A percentile compares a stretch with the other conserved stretches of the same genome.
These are phyloP conservation scores for Ardeotis arabs DNA, from an alignment of 2,113 vertebrate genomes.

Conservation along the genomic window DNA sequence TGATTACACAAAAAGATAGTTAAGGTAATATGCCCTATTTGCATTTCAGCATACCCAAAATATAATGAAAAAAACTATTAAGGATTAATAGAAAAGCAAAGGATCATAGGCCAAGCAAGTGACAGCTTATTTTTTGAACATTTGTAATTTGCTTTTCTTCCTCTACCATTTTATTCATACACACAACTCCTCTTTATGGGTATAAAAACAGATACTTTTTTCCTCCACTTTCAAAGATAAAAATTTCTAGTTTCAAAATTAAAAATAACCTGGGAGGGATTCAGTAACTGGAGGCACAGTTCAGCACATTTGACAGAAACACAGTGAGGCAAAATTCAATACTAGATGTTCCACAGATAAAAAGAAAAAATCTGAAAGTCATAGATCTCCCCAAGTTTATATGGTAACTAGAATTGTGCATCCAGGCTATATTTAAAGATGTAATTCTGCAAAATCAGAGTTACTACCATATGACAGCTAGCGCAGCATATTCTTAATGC, in stretches of 20 bases:
- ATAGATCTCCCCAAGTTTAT: neutral
- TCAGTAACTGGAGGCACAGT: neutral
- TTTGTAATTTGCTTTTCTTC: neutral
- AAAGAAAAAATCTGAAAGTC: neutral
- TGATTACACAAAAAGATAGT: neutral
- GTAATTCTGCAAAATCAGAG: neutral
- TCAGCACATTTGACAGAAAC: neutral
- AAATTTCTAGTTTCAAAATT: neutral
- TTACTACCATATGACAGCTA: neutral
- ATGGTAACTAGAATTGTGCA: neutral
- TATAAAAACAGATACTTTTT: neutral
- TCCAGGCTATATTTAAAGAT: neutral
- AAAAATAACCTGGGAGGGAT: neutral
- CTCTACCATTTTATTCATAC: neutral
- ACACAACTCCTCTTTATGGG: neutral
- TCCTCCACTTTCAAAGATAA: neutral
- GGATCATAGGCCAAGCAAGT: neutral
- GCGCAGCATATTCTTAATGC: neutral
- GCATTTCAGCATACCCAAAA: neutral
- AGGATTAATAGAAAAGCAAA: neutral
- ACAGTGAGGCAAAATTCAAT: neutral
- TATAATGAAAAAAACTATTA: neutral
- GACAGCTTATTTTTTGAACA: neutral
- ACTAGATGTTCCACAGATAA: neutral
- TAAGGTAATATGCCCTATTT: neutral